Evolutionary conservation across 2,888 invertebrate species (phyloP).

Genomic region (Caenorhabditis sp.): DNA sequence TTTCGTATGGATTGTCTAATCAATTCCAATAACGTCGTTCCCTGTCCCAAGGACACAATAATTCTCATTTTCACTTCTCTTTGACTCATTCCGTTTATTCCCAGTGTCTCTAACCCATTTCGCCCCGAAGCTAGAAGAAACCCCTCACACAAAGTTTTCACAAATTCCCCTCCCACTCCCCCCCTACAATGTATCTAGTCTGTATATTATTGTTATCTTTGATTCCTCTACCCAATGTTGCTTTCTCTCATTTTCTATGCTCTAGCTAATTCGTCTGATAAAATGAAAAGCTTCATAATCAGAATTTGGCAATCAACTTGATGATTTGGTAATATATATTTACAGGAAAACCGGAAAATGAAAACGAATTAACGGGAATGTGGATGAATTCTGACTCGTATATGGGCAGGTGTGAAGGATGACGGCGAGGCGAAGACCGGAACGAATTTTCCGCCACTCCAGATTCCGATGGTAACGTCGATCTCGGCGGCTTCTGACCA

Average conservation of each 20-base stretch:
- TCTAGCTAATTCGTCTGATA: neutral
- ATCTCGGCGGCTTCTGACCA: conserved; percentile 65
- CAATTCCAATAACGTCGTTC: conserved; percentile 51
- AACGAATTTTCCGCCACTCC: conserved; percentile 28
- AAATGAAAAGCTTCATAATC: neutral
- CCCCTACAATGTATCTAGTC: conserved; percentile 55
- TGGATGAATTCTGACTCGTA: conserved; percentile 64
- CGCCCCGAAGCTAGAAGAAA: neutral
- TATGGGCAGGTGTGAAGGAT: conserved; percentile 42
- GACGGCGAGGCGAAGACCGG: conserved; percentile 60
- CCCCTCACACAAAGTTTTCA: conserved; percentile 5
- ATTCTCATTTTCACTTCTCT: neutral
- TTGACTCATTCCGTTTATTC: neutral
- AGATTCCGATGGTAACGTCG: conserved; percentile 48
- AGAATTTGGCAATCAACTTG: neutral
- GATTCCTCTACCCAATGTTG: no score
- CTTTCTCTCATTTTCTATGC: neutral
- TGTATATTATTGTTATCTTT: conserved; percentile 59
- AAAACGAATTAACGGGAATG: conserved; percentile 38
- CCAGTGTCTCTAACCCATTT: conserved; percentile 1
- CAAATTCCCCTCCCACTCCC: conserved; percentile 38
- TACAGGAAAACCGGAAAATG: neutral
- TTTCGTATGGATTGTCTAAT: conserved; percentile 46
- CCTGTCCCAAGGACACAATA: conserved; percentile 51
- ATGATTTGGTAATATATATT: no score